phyloP scores from a whole-genome alignment of 2,888 invertebrate genomes.

The Agonum fuliginosum region DNA sequence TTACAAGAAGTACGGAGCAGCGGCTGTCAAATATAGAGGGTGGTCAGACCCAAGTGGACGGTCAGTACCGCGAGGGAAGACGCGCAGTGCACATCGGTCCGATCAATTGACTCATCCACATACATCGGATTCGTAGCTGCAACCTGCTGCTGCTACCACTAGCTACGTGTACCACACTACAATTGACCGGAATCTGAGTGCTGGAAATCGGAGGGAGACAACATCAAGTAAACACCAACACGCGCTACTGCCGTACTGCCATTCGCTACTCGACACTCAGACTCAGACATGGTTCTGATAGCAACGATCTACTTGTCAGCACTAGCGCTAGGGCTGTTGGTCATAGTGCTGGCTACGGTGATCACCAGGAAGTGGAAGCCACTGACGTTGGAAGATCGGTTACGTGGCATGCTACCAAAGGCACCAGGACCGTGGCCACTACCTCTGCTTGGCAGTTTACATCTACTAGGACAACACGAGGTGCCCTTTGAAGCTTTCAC shows the following conservation, averaged over 20 bases:
- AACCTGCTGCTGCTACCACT: not conserved
- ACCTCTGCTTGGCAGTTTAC: slow-evolving; percentile 84
- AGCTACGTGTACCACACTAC: not conserved
- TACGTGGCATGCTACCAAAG: slow-evolving; percentile 64
- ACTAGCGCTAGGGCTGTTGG: slow-evolving; percentile 47
- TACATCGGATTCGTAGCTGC: not conserved
- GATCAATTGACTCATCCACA: not conserved
- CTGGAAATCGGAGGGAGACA: slow-evolving; percentile 43
- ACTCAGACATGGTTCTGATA: slow-evolving; percentile 51
- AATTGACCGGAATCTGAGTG: slow-evolving; percentile 22
- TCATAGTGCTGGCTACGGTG: slow-evolving; percentile 5
- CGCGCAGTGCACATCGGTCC: slow-evolving; percentile 48
- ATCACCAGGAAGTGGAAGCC: slow-evolving; percentile 35
- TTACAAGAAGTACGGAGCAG: slow-evolving; percentile 2
- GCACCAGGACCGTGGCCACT: slow-evolving; percentile 81
- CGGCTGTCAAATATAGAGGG: slow-evolving; percentile 53
- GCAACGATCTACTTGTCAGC: slow-evolving; percentile 54
- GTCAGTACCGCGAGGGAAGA: slow-evolving; percentile 51
- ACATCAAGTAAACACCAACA: slow-evolving; percentile 1
- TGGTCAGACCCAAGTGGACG: slow-evolving; percentile 36
- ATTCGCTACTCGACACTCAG: not conserved
- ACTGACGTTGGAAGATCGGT: slow-evolving; percentile 48
- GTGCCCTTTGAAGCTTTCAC: slow-evolving; percentile 85
- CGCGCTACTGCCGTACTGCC: not conserved
- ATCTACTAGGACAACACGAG: slow-evolving; percentile 78